Evolutionary conservation across 2,888 invertebrate species (phyloP), one percentile per base, ranked within the genome.

Genomic region (Limnephilus auricula): DNA sequence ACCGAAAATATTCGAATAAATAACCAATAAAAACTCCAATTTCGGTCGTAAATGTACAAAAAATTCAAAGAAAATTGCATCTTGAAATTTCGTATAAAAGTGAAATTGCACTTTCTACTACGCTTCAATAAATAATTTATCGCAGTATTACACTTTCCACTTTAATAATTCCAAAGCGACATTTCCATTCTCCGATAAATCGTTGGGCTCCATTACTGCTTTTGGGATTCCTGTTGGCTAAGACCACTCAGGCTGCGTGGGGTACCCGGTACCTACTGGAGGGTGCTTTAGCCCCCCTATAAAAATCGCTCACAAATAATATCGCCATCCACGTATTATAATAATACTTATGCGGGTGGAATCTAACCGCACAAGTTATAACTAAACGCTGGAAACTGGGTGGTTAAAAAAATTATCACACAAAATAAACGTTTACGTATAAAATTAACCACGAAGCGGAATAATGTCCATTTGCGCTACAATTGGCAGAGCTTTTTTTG

Each of bases 71-170:
- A 65, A 65, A 65, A 65, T 65, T 65, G 65, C 65, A 65, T 65
- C 65, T 65, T 65, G 25, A 65, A 65, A 25, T 65, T 65, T 65
- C 65, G 65, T n/a, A 65, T 65, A 65, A 65, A 65, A 65, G n/a
- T 9, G 65, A 65, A 82, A 82, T 37, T 82, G 25, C 82, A 82
- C 82, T 82, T 82, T 82, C 34, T 32, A 15, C 32, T 25, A 65
- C 65, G 32, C 34, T 82, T 15, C 82, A 82, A 37, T 82, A 65
- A 65, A 65, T 65, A 65, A 65, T 82, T 82, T 82, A 82, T 82
- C n/a, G 82, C 84, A 89, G 89, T 90, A 92, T 92, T 92, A 90
- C 90, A 82, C 89, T 92, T 90, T 92, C 92, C 93, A 93, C 93
- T 93, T 91, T 91, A 91, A 92, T 92, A 92, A 90, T 90, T 91